Evolutionary conservation across 2,888 invertebrate species (phyloP), one percentile per base, ranked within the genome.

Genomic region (Drosophila ochracea): DNA sequence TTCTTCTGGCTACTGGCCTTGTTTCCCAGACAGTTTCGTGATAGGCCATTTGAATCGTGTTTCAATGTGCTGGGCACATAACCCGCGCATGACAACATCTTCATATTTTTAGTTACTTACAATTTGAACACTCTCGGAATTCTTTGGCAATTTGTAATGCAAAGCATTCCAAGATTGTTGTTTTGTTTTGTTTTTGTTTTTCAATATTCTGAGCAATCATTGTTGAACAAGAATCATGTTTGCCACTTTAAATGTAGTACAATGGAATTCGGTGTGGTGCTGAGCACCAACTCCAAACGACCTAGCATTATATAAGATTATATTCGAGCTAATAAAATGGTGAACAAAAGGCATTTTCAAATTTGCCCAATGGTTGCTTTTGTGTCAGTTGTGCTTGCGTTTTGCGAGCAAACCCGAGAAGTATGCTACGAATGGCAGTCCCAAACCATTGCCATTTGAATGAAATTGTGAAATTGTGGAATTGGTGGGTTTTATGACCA

Each of bases 401-500:
- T 49, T 19, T 25, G 33, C n/a, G 43, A 50, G 31, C 68, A 68
- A 47, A 43, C 64, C 60, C 57, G 43, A 57, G 66, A 67, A 61
- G 77, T 68, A 65, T 77, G 73, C 62, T 37, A 39, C 52, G 39
- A 73, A 73, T 60, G 67, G 57, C 25, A 58, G 55, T 19, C 19
- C 13, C 31, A 43, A 21, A 4, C 31, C 37, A 62, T 25, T 47
- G 35, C 59, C 72, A 59, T 57, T 68, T 72, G 53, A 64, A 58
- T 9, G 61, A 47, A 67, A 47, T 47, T 47, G 47, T 47, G 25
- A 47, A 25, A 16, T 47, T 47, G 25, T 25, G 47, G 4, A 47
- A 78, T 78, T 70, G 70, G 55, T 64, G 75, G 86, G 59, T 73
- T 88, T 84, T 84, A 88, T 84, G 73, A 19, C 65, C 82, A 78